These are phyloP conservation scores for Anoplophora glabripennis DNA, from an alignment of 1,140 invertebrate genomes.

Conservation along the genomic window DNA sequence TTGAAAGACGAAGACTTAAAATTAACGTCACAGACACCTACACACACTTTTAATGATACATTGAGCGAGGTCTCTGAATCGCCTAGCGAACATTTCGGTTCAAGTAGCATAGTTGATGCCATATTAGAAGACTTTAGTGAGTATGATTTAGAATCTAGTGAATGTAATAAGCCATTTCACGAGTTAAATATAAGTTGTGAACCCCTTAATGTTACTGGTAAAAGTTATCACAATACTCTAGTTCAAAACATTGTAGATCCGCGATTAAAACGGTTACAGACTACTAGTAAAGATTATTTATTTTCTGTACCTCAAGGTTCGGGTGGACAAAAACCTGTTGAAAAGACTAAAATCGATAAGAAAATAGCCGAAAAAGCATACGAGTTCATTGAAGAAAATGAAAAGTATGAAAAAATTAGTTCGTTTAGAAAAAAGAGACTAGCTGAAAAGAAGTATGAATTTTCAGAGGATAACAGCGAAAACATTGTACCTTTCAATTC, in stretches of 20 bases:
- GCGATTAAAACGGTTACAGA: slow-evolving; percentile 43
- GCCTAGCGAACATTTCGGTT: slow-evolving; percentile 42
- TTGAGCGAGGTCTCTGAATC: slow-evolving; percentile 46
- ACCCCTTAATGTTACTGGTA: slow-evolving; percentile 47
- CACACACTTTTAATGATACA: slow-evolving; percentile 30
- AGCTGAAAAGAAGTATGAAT: slow-evolving; percentile 90
- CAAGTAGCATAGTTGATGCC: slow-evolving; percentile 44
- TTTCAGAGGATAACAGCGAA: slow-evolving; percentile 81
- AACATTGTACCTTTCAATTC: slow-evolving; percentile 75
- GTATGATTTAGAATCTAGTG: slow-evolving; percentile 45
- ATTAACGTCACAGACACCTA: slow-evolving; percentile 3
- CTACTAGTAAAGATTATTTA: slow-evolving; percentile 38
- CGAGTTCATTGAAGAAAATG: slow-evolving; percentile 79
- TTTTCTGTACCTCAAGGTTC: slow-evolving; percentile 44
- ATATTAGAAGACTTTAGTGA: slow-evolving; percentile 49
- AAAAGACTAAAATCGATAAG: slow-evolving; percentile 54
- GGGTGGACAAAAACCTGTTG: slow-evolving; percentile 32
- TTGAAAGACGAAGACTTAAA: slow-evolving; percentile 35
- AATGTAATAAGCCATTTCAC: slow-evolving; percentile 49
- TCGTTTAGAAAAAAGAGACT: slow-evolving; percentile 75
- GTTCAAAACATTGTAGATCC: slow-evolving; percentile 48
- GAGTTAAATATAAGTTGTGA: slow-evolving; percentile 50
- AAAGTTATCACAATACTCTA: slow-evolving; percentile 48
- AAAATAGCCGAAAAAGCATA: slow-evolving; percentile 72
- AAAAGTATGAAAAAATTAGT: slow-evolving; percentile 78